Base-by-base conservation (phyloP, 2,888 invertebrate genomes). In the Liposcelis brunnea region DNA sequence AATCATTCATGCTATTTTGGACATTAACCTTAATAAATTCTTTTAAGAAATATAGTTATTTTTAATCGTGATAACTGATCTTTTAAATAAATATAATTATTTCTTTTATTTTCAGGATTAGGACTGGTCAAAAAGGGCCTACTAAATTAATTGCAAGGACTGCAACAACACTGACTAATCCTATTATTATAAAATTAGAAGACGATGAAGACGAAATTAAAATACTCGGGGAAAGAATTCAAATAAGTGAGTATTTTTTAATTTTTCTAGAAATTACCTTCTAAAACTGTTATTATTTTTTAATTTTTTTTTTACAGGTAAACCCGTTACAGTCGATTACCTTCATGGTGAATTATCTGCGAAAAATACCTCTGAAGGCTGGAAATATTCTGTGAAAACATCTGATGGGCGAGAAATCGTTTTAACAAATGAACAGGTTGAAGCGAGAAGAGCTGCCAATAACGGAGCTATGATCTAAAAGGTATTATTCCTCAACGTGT, bases 141-240 rank as follows among this genome's bases (percentile, higher is more conserved):
- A 7, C 40, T 6, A 40, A 21, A 19, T 12, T 12, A 12, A 16
- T 16, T 6, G 19, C 21, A 40, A 19, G 10, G 15, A 40, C 16
- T 11, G 10, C 5, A 7, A 7, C 14, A 6, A 14, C 4, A 6
- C 7, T 19, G 7, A 6, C 15, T 14, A 16, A 14, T 7, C 40
- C 40, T 5, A 21, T 40, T n/a, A 3, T 40, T n/a, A 40, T 40
- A 18, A 40, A 19, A 19, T 18, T 40, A n/a, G 40, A 40, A 18
- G 40, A 40, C 10, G 40, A 40, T 21, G 40, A 40, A n/a, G 40
- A 40, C 19, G 40, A 40, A n/a, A 40, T 40, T 19, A 40, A 18
- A 11, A 40, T 40, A n/a, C 5, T 40, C 35, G 35, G 35, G 10
- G 15, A 16, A 35, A 35, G 16, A 32, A n/a, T n/a, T n/a, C n/a